Base-by-base conservation (phyloP, 2,113 vertebrate species). In the Centropristis striata region DNA sequence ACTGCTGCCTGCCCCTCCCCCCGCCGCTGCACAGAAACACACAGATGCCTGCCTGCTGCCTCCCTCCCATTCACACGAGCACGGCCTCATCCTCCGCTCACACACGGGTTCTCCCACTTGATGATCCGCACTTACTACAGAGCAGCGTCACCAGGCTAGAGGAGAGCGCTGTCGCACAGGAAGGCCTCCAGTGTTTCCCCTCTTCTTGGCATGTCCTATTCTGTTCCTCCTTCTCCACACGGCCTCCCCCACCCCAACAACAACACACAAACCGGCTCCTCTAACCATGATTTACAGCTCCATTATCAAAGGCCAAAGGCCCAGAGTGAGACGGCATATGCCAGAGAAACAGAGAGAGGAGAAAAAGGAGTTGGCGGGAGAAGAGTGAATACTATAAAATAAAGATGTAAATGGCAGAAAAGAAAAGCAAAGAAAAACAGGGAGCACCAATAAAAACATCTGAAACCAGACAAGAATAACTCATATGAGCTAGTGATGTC, bases 1-100 rank as follows among this genome's bases (percentile, higher is more conserved):
- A 32, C 71, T 74, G 80, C 78, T 71, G 88, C 74, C 75, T 90
- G 84, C 89, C 87, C 85, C 80, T 86, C 90, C 87, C 75, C 88
- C 87, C 73, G 79, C 71, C n/a, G 5, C 75, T 71, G 57, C 85
- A 75, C 74, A 79, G 54, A 78, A 72, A 76, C 60, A 78, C 84
- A 80, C 83, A 81, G 74, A 90, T 70, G 84, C 81, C 59, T 59
- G 81, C 78, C 87, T 63, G 64, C 81, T 75, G 78, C 81, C 75
- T 82, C 42, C 63, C 81, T 90, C 75, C 74, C 85, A 57, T 76
- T 87, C 85, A 78, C 83, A 81, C 36, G 28, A 69, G 72, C 63
- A n/a, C 39, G 5, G 53, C 32, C 83, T 69, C 84, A 28, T 32
- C 80, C 55, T 71, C 61, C 59, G 49, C 59, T 66, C 23, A 7